These are phyloP conservation scores for Crotalus tigris DNA, from an alignment of 2,113 vertebrate genomes.

Conservation along the genomic window DNA sequence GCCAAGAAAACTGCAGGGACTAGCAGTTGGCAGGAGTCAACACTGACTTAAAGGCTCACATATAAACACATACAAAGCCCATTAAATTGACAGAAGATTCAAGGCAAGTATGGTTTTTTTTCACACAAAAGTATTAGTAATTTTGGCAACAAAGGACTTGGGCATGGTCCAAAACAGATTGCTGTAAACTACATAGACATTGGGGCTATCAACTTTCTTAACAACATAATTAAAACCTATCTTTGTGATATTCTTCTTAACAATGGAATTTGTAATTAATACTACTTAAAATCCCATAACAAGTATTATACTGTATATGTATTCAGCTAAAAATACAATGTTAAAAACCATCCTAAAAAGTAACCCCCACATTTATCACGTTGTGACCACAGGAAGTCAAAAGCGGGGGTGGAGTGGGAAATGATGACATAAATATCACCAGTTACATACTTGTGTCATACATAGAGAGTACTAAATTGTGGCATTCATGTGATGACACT, in stretches of 20 bases:
- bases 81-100: neutral
- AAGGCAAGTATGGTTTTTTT: neutral
- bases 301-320: neutral
- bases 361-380: neutral
- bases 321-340: neutral
- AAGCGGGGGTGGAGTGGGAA: too few relatives aligned
- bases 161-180: neutral
- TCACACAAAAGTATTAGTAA: neutral
- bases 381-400: too few relatives aligned
- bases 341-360: neutral
- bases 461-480: neutral
- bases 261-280: neutral
- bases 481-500: neutral
- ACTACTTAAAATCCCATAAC: neutral
- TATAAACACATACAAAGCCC: neutral
- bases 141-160: neutral
- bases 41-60: neutral
- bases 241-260: neutral
- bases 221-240: neutral
- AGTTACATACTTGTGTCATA: neutral
- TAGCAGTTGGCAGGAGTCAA: neutral
- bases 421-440: too few relatives aligned
- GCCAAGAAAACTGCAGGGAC: neutral
- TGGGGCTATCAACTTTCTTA: neutral
- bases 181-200: neutral